Base-by-base conservation (phyloP, 2,888 invertebrate species). In the Lithosia quadra region DNA sequence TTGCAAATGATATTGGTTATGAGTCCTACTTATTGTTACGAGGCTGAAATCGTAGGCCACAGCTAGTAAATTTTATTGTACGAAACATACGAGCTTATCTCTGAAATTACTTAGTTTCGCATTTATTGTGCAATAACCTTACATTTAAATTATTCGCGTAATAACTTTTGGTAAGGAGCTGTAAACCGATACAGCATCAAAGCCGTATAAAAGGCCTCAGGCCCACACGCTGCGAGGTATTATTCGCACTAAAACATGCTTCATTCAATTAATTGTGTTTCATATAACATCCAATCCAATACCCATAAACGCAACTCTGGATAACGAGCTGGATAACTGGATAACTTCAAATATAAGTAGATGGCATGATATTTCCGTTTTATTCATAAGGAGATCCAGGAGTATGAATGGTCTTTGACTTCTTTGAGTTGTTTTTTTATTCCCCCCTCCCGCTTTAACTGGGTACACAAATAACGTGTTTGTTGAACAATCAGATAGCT, bases 111-210 rank as follows among this genome's bases (percentile, higher is more conserved):
- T n/a, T 8, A 21, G n/a, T 39, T 33, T 63, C n/a, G 8, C 49
- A 21, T 49, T 3, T 62, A 13, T 28, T 18, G 18, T 49, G 33
- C 24, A 36, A 36, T 57, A 68, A 28, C 58, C 60, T 22, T 59
- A 56, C 22, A 60, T 63, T 74, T 79, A 79, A 79, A 81, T 78
- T 74, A 79, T 78, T 71, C 71, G 74, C 80, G 78, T 78, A 85
- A 84, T 84, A 80, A 79, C 79, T 76, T 84, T 81, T 80, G 73
- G 73, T 79, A 84, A 85, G 72, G 78, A 78, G 77, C 84, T 81
- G 88, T 88, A 88, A 89, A 86, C 81, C 74, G 82, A 88, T 84
- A 84, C 76, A 83, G 80, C 87, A 84, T 90, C 88, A 89, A 89
- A 90, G 82, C 84, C 71, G 71, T 74, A 74, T 81, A 70, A 83